A percentile compares a stretch with the other conserved stretches of the same genome.
Evolutionary conservation across 2,797 vertebrate genomes (phyloP).

Genomic region (Brachyalestes nurse): DNA sequence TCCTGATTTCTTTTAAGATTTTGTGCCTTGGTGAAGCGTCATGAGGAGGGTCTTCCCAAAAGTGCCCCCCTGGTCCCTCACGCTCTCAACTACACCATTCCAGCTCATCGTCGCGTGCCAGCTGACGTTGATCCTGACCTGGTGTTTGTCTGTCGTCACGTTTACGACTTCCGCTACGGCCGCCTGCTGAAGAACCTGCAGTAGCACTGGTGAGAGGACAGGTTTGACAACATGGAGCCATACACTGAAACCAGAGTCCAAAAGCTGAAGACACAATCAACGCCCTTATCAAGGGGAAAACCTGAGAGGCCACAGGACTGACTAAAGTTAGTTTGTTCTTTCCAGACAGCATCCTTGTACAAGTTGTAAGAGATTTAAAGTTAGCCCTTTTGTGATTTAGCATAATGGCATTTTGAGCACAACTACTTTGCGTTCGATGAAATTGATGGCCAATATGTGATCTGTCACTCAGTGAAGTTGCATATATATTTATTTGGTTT

Average conservation of each 20-base stretch:
- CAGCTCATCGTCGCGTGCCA: slow-evolving; percentile 94
- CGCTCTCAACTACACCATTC: slow-evolving; percentile 86
- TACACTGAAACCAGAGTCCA: slow-evolving; percentile 57
- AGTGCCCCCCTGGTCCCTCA: slow-evolving; percentile 89
- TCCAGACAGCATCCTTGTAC: slow-evolving; percentile 24
- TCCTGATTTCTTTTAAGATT: slow-evolving; percentile 79
- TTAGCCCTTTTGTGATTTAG: slow-evolving; percentile 40
- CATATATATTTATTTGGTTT: slow-evolving; percentile 58
- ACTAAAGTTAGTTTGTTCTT: slow-evolving; percentile 34
- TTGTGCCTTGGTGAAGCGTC: slow-evolving; percentile 99
- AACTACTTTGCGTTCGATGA: slow-evolving; percentile 52
- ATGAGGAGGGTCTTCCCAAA: slow-evolving; percentile 87
- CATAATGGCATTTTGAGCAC: slow-evolving; percentile 53
- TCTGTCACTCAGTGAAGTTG: slow-evolving; percentile 54
- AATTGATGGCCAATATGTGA: slow-evolving; percentile 51
- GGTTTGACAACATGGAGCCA: slow-evolving; percentile 46
- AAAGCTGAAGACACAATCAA: slow-evolving; percentile 59
- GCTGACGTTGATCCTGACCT: slow-evolving; percentile 92
- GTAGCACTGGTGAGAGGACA: slow-evolving; percentile 73
- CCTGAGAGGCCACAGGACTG: slow-evolving; percentile 34
- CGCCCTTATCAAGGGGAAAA: slow-evolving; percentile 30
- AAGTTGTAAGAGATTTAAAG: slow-evolving; percentile 14
- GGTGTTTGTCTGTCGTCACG: slow-evolving; percentile 97
- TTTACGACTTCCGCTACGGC: slow-evolving; percentile 97
- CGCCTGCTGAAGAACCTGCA: slow-evolving; percentile 98